Conservation (phyloP, 2,797 vertebrate species). For the Kryptopterus vitreolus region DNA sequence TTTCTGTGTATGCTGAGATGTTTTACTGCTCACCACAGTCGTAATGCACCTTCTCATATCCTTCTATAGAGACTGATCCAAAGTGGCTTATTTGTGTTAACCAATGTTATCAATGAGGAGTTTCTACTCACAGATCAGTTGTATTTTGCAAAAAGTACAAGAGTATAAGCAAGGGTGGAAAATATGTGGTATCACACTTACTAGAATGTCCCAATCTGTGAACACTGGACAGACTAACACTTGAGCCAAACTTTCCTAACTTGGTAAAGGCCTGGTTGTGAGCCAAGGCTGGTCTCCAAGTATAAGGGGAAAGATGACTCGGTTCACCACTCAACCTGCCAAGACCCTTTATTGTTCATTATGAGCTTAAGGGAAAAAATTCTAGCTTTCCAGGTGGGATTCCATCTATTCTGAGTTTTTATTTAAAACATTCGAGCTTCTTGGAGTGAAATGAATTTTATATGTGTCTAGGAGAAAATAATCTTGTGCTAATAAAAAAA, state of each 20-base stretch:
- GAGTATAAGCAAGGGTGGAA: background rate
- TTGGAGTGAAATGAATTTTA: background rate
- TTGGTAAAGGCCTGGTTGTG: background rate
- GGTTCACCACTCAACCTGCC: background rate
- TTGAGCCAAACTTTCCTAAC: constrained; percentile 5
- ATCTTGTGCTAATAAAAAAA: background rate
- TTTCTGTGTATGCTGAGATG: background rate
- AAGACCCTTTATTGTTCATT: background rate
- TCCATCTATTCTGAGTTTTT: background rate
- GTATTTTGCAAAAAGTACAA: constrained; percentile 22
- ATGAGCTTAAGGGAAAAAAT: background rate
- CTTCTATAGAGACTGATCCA: too few species aligned
- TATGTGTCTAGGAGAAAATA: background rate
- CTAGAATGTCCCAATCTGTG: background rate
- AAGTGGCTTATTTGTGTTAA: too few species aligned
- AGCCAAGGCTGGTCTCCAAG: constrained; percentile 1
- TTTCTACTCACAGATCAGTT: too few species aligned
- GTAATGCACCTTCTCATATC: background rate
- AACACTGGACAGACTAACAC: constrained; percentile 21
- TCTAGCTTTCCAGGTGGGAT: background rate
- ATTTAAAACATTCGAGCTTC: background rate
- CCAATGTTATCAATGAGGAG: too few species aligned
- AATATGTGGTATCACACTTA: background rate
- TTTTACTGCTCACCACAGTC: background rate
- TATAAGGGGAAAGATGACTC: background rate